A percentile compares a stretch with the other conserved stretches of the same genome.
These are phyloP conservation scores for Sialis lutaria DNA, from an alignment of 2,888 invertebrate species.

Conservation along the genomic window DNA sequence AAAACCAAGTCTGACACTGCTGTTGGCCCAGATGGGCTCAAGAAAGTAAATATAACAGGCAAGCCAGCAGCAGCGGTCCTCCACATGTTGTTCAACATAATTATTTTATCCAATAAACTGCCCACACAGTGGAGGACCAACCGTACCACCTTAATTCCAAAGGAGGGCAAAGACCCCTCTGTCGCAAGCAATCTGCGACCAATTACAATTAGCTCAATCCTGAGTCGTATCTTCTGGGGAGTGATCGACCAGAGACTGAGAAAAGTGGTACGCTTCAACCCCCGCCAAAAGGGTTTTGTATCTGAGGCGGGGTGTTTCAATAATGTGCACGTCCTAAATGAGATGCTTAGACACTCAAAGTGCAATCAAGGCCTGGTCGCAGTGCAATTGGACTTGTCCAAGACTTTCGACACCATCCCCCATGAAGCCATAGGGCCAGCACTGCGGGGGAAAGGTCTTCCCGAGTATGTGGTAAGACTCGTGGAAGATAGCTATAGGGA, in stretches of 20 bases:
- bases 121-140: slow-evolving; percentile 13
- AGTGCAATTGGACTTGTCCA: slow-evolving; percentile 23
- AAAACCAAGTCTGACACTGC: slow-evolving; percentile 10
- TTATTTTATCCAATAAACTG: background rate
- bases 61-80: too few relatives aligned
- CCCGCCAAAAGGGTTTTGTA: slow-evolving; percentile 18
- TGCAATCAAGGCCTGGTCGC: slow-evolving; percentile 16
- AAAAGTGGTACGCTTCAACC: slow-evolving; percentile 8
- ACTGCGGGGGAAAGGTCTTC: slow-evolving; percentile 18
- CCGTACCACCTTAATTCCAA: slow-evolving; percentile 14
- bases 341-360: slow-evolving; percentile 7
- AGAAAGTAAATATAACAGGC: too few relatives aligned
- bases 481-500: slow-evolving; percentile 17
- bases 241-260: slow-evolving; percentile 10
- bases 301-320: slow-evolving; percentile 12
- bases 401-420: slow-evolving; percentile 20
- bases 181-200: slow-evolving; percentile 13
- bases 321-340: slow-evolving; percentile 10
- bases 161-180: slow-evolving; percentile 11
- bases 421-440: slow-evolving; percentile 8
- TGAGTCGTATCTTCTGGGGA: slow-evolving; percentile 11
- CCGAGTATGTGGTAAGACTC: slow-evolving; percentile 15
- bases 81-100: too few relatives aligned
- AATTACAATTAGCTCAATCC: slow-evolving; percentile 13
- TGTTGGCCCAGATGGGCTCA: too few relatives aligned